phyloP scores from a whole-genome alignment of 1,140 invertebrate genomes.

The Delia radicum region DNA sequence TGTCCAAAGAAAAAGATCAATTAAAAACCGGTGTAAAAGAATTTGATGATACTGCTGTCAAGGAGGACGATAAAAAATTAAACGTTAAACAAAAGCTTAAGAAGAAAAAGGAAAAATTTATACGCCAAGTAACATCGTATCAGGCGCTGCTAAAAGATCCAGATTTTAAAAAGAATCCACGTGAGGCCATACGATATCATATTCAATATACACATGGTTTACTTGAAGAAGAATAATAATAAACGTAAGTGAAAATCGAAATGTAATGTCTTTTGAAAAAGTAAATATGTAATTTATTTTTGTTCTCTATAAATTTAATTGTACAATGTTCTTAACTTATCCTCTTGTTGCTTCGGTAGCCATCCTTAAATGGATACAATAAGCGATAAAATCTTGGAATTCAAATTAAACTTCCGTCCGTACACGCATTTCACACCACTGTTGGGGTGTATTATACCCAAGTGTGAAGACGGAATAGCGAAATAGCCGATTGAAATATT shows the following conservation, averaged over 20 bases:
- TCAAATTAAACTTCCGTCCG: no score
- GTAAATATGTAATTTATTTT: not conserved
- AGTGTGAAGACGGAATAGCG: no score
- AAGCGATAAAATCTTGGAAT: no score
- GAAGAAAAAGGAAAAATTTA: constrained; percentile 40
- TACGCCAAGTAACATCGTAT: constrained; percentile 37
- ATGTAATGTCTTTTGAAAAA: no score
- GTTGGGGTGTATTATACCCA: no score
- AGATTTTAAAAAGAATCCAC: constrained; percentile 45
- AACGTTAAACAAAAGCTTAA: constrained; percentile 45
- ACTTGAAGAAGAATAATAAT: constrained; percentile 24
- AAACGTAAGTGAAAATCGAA: no score
- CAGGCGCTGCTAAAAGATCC: constrained; percentile 47
- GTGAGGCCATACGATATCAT: constrained; percentile 37
- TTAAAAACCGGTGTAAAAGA: constrained; percentile 28
- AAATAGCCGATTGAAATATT: no score
- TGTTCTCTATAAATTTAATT: no score
- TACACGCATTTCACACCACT: no score
- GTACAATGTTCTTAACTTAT: no score
- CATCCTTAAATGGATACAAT: no score
- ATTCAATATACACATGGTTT: constrained; percentile 32
- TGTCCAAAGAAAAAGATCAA: constrained; percentile 34
- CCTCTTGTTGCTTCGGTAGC: no score
- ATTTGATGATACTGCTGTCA: constrained; percentile 12
- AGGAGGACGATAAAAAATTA: constrained; percentile 29